Conservation (phyloP, 2,797 vertebrate genomes). For the Sebastes kiyomatsui region DNA sequence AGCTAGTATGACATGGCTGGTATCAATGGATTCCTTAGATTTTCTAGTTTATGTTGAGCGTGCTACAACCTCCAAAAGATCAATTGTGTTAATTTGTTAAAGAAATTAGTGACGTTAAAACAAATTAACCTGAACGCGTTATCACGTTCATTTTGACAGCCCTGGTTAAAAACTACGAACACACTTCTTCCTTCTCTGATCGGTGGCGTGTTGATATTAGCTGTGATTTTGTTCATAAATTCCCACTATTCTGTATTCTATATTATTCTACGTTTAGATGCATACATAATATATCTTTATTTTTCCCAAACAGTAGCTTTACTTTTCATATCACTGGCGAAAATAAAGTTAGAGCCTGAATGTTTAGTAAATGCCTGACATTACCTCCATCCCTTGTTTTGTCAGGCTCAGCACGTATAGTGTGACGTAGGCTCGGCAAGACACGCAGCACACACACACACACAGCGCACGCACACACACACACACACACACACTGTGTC, state of each 20-base stretch:
- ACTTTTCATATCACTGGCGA: neutral
- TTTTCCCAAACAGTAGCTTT: neutral
- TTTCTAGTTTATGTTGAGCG: too few species aligned
- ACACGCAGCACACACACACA: neutral
- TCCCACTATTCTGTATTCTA: neutral
- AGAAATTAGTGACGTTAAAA: too few species aligned
- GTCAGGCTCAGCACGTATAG: conserved; percentile 45
- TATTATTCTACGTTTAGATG: neutral
- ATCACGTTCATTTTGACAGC: too few species aligned
- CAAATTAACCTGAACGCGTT: too few species aligned
- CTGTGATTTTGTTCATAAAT: neutral
- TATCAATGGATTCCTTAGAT: too few species aligned
- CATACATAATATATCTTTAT: neutral
- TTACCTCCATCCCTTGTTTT: conserved; percentile 45
- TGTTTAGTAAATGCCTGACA: conserved; percentile 18
- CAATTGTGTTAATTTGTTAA: rapidly evolving
- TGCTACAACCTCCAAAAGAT: too few species aligned
- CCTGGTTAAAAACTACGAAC: neutral
- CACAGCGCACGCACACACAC: neutral
- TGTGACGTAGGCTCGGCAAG: conserved; percentile 29
- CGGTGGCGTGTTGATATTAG: neutral
- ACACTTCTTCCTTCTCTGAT: neutral
- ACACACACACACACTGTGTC: conserved; percentile 48
- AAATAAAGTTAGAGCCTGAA: conserved; percentile 7
- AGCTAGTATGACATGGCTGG: too few species aligned